Evolutionary conservation across 2,797 vertebrate species (phyloP).

Genomic region (Gymnoscopelus braueri): DNA sequence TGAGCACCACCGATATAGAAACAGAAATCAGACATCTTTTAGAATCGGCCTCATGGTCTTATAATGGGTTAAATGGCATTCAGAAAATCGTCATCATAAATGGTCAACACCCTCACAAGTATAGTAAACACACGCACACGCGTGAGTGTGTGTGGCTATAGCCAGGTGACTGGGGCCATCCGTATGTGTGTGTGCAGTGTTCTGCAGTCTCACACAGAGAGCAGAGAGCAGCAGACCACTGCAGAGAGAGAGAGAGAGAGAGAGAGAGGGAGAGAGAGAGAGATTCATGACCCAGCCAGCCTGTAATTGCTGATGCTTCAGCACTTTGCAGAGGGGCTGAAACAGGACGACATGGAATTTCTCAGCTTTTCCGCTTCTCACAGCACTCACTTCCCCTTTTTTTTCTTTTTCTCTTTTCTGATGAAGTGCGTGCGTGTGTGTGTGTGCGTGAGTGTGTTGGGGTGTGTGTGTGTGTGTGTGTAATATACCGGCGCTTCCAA

Average conservation of each 20-base stretch:
- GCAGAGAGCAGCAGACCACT: slow-evolving; percentile 49
- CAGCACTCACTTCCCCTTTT: slow-evolving; percentile 58
- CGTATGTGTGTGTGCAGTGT: too few relatives aligned
- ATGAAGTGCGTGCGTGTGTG: slow-evolving; percentile 41
- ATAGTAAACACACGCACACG: too few relatives aligned
- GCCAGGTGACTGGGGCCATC: too few relatives aligned
- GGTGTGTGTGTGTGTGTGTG: slow-evolving; percentile 24
- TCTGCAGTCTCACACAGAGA: not conserved
- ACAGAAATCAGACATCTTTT: too few relatives aligned
- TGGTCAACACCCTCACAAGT: too few relatives aligned
- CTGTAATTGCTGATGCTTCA: slow-evolving; percentile 80
- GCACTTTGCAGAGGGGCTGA: slow-evolving; percentile 70
- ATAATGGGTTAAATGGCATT: too few relatives aligned
- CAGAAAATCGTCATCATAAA: too few relatives aligned
- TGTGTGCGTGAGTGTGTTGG: not conserved
- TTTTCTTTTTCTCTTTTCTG: slow-evolving; percentile 30
- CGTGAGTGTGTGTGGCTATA: too few relatives aligned
- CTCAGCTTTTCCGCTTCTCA: slow-evolving; percentile 63
- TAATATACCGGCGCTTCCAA: slow-evolving; percentile 5
- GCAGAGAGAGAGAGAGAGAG: slow-evolving; percentile 44
- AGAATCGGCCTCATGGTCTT: too few relatives aligned
- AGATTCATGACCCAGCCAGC: slow-evolving; percentile 74
- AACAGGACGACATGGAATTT: slow-evolving; percentile 71
- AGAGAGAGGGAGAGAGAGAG: slow-evolving; percentile 4
- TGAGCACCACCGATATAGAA: too few relatives aligned